Conservation (phyloP, 1,140 invertebrate species). For the Centruroides sculpturatus region DNA sequence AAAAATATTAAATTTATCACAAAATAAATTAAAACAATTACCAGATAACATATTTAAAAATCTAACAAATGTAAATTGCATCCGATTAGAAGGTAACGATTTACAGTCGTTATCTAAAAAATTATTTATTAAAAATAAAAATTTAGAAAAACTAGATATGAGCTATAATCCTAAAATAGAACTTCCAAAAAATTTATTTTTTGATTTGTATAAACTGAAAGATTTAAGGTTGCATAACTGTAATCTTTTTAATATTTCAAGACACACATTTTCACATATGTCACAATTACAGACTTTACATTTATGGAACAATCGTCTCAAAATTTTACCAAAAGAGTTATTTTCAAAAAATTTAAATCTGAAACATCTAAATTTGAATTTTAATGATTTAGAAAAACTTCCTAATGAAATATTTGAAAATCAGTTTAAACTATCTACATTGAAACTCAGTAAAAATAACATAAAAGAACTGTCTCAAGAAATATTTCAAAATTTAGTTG, state of each 20-base stretch:
- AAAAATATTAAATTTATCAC: no score
- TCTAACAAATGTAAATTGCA: no score
- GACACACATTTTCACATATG: background rate
- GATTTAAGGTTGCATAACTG: slow-evolving; percentile 14
- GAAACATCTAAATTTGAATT: slow-evolving; percentile 50
- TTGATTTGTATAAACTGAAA: slow-evolving; percentile 7
- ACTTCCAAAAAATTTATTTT: slow-evolving; percentile 14
- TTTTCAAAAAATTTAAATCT: slow-evolving; percentile 33
- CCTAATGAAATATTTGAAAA: slow-evolving; percentile 46
- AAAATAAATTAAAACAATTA: no score
- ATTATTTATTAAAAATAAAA: no score
- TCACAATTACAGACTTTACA: background rate
- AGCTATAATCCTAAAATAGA: background rate
- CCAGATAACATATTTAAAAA: no score
- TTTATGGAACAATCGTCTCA: slow-evolving; percentile 2
- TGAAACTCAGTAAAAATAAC: slow-evolving; percentile 10
- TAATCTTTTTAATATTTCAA: slow-evolving; percentile 9
- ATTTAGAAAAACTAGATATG: no score
- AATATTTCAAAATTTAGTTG: slow-evolving; percentile 10
- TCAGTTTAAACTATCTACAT: slow-evolving; percentile 7
- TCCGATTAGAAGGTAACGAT: no score
- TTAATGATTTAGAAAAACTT: slow-evolving; percentile 63
- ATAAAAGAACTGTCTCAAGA: slow-evolving; percentile 6
- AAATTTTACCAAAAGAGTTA: slow-evolving; percentile 3
- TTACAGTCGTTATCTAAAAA: no score